Evolutionary conservation across 2,888 invertebrate species (phyloP).

Genomic region (Koerneria pararmatus): DNA sequence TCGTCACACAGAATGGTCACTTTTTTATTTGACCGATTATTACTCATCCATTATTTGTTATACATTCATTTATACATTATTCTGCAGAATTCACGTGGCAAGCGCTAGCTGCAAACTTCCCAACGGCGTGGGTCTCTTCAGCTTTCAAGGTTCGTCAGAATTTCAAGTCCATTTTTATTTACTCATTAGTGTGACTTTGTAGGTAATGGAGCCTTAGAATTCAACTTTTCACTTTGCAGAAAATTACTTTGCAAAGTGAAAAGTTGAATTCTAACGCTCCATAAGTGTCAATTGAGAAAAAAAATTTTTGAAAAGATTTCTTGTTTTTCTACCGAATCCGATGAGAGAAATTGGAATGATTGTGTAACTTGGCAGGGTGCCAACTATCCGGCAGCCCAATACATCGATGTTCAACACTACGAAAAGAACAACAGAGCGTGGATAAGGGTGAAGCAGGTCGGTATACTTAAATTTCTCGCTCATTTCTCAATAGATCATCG

Average conservation of each 20-base stretch:
- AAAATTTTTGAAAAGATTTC: not conserved
- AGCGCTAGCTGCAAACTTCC: slow-evolving; percentile 69
- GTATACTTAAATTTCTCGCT: not conserved
- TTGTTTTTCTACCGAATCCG: not conserved
- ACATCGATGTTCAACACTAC: slow-evolving; percentile 62
- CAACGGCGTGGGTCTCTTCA: slow-evolving; percentile 72
- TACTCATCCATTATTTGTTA: not conserved
- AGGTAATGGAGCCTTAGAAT: not conserved
- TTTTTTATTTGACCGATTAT: not conserved
- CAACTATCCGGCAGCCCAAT: slow-evolving; percentile 44
- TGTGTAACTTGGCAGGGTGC: slow-evolving; percentile 29
- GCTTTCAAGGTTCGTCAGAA: slow-evolving; percentile 70
- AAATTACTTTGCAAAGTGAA: too few relatives aligned
- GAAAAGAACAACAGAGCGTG: slow-evolving; percentile 62
- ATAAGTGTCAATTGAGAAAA: too few relatives aligned
- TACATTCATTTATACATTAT: not conserved
- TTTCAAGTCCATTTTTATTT: slow-evolving; percentile 64
- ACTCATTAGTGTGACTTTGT: not conserved
- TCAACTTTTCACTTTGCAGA: not conserved
- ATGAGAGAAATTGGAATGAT: not conserved
- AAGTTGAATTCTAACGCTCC: too few relatives aligned
- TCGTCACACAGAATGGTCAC: slow-evolving; percentile 41
- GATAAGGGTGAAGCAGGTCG: slow-evolving; percentile 51
- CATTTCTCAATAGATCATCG: not conserved
- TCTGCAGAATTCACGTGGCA: slow-evolving; percentile 40